A percentile compares a stretch with the other conserved stretches of the same genome.
Evolutionary conservation across 2,113 vertebrate species (phyloP).

Genomic region (Lutjanus erythropterus): DNA sequence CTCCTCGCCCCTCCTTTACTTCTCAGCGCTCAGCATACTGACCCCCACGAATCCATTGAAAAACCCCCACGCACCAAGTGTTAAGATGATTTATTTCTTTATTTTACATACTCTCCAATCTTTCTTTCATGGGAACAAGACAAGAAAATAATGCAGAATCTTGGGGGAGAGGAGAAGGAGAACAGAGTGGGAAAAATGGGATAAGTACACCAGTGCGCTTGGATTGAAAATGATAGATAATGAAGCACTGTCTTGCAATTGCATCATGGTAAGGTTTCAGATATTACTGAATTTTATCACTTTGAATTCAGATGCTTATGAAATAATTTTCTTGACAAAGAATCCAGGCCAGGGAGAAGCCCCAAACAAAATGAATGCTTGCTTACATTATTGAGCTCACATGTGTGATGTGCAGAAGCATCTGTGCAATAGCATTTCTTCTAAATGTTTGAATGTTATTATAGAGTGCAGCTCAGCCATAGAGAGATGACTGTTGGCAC

Average conservation of each 20-base stretch:
- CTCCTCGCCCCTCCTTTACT: background rate
- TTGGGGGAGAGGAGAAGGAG: background rate
- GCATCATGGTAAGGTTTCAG: slow-evolving; percentile 40
- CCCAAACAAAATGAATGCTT: background rate
- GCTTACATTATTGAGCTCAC: background rate
- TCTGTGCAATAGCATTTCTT: background rate
- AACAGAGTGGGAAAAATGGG: slow-evolving; percentile 16
- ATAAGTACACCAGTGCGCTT: slow-evolving; percentile 27
- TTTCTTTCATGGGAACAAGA: slow-evolving; percentile 39
- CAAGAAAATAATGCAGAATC: slow-evolving; percentile 16
- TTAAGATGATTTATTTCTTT: slow-evolving; percentile 10
- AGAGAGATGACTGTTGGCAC: slow-evolving; percentile 12
- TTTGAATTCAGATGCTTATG: slow-evolving; percentile 32
- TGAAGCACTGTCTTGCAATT: slow-evolving; percentile 17
- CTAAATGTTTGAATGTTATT: slow-evolving; percentile 1
- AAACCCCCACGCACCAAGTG: background rate
- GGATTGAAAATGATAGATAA: slow-evolving; percentile 44
- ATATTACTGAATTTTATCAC: slow-evolving; percentile 31
- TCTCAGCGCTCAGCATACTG: slow-evolving; percentile 18
- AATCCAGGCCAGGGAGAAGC: slow-evolving; percentile 7
- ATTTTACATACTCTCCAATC: slow-evolving; percentile 10
- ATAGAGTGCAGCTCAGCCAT: background rate
- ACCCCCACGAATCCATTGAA: slow-evolving; percentile 27
- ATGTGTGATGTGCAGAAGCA: background rate
- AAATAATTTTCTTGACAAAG: slow-evolving; percentile 12